A percentile compares a stretch with the other conserved stretches of the same genome.
Conservation (phyloP, 2,113 vertebrate species). For the Chrysemys picta region DNA sequence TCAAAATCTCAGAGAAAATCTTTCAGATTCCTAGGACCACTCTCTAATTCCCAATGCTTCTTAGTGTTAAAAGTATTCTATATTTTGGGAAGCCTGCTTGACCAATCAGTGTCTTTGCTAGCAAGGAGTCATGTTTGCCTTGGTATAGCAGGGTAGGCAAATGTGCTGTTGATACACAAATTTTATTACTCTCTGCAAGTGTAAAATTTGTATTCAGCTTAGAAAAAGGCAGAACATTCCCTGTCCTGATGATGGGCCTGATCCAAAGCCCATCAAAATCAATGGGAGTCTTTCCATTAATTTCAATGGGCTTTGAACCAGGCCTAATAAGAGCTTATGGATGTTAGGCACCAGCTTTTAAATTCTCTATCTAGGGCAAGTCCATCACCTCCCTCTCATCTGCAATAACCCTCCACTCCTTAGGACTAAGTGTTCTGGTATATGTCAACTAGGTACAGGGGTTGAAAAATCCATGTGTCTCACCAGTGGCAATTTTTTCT, state of each 20-base stretch:
- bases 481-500: background rate
- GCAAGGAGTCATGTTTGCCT: background rate
- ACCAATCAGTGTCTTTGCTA: background rate
- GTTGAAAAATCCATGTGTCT: background rate
- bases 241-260: background rate
- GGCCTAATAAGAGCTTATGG: background rate
- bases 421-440: background rate
- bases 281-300: background rate
- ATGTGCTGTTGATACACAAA: background rate
- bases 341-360: background rate
- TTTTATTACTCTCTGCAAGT: background rate
- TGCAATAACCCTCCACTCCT: background rate
- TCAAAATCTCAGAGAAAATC: background rate
- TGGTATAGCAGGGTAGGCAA: background rate
- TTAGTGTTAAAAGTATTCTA: background rate
- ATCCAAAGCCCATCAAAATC: background rate
- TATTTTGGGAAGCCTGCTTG: background rate
- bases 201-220: background rate
- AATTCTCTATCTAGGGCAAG: background rate
- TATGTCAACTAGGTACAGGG: background rate
- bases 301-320: background rate
- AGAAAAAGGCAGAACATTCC: background rate
- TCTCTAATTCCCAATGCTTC: background rate
- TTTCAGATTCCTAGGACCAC: background rate
- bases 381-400: background rate